Base-by-base conservation (phyloP, 1,140 invertebrate genomes). In the Cotesia typhae region DNA sequence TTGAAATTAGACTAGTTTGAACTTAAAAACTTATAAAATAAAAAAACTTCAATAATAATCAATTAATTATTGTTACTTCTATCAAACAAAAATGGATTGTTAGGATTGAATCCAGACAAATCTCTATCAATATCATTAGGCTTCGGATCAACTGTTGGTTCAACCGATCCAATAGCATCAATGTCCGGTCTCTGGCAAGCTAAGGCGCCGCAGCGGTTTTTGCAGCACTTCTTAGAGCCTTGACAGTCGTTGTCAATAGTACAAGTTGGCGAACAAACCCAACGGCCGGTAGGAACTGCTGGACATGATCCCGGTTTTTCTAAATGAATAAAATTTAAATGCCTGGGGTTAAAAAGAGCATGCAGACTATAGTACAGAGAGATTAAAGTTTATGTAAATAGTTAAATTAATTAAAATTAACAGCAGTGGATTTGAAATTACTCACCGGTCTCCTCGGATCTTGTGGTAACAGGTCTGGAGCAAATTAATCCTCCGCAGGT, bases 221-320 rank as follows among this genome's bases (percentile, higher is more conserved):
- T 84, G 72, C 90, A 91, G 76, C 90, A 91, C 74, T 91, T 91
- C 37, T 85, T 84, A 0, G 77, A 75, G 1, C 88, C 85, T 3
- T 82, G 81, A 68, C 90, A 91, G 77, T 91, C 89, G 1, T 81
- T 85, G 77, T 91, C 90, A 0, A 79, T 74, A 0, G 82, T 88
- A 72, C 90, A 91, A 1, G 87, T 88, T 72, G 89, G 87, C 2
- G 89, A 87, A 71, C 90, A 91, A 0, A 90, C 81, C 90, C 90
- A 91, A 63, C 87, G 85, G 4, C 90, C 90, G 1, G 81, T 83
- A 3, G 90, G 88, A 63, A 78, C 75, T 10, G 82, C 78, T 0
- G 90, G 89, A 69, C 90, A 91, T 1, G 74, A 79, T 57, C 90
- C 90, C 67, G 81, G 78, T 76, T 90, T 90, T 55, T 84, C 89